These are phyloP conservation scores for Ciconia maguari DNA, from an alignment of 2,113 vertebrate genomes.

Conservation along the genomic window DNA sequence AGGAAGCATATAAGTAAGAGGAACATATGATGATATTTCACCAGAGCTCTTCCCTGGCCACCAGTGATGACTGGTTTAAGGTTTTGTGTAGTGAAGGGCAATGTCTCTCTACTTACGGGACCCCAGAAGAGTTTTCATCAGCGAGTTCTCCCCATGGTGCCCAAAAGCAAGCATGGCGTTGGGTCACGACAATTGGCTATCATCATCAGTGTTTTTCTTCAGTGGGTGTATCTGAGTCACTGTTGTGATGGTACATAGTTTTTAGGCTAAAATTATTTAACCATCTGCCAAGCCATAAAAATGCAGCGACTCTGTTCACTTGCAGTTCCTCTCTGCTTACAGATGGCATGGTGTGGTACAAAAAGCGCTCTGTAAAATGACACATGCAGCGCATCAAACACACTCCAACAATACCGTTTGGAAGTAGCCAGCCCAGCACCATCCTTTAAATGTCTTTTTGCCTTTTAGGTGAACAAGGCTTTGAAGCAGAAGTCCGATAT, in stretches of 20 bases:
- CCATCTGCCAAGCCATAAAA: constrained; percentile 56
- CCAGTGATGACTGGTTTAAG: not conserved
- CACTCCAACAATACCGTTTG: not conserved
- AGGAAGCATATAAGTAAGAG: not conserved
- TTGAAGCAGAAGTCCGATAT: constrained; percentile 98
- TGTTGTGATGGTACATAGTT: constrained; percentile 12
- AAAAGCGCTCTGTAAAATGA: not conserved
- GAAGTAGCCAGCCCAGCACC: not conserved
- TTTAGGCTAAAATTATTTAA: constrained; percentile 63
- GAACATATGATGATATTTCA: not conserved
- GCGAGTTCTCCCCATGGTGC: not conserved
- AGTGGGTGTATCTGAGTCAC: constrained; percentile 61
- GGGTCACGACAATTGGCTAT: not conserved
- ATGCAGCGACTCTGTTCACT: constrained; percentile 62
- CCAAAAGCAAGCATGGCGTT: not conserved
- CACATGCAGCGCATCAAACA: not conserved
- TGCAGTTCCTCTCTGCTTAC: constrained; percentile 31
- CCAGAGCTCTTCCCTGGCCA: not conserved
- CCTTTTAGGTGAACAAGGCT: constrained; percentile 89
- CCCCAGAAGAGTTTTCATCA: not conserved
- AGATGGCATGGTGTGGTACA: not conserved
- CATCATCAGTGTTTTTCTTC: not conserved
- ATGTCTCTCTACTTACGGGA: not conserved
- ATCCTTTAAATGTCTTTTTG: not conserved
- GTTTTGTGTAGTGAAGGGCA: not conserved